Base-by-base conservation (phyloP, 2,888 invertebrate genomes). In the Ctena decussata region DNA sequence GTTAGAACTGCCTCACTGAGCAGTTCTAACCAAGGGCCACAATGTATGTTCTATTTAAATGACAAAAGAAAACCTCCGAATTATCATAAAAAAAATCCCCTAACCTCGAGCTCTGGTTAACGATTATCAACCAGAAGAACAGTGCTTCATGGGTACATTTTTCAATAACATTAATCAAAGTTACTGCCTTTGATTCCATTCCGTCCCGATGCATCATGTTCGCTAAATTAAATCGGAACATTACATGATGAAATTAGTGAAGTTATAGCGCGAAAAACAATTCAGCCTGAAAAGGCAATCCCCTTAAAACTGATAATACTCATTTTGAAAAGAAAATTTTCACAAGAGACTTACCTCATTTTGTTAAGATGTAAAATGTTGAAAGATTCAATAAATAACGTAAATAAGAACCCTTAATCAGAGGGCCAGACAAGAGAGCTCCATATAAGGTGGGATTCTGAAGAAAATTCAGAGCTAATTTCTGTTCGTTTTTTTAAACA, bases 151-250 rank as follows among this genome's bases (percentile, higher is more conserved):
- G 30, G 35, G 35, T 65, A 65, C 35, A 35, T 65, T 35, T 65
- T 65, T 65, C 65, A 65, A 65, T 65, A 65, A 32, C 21, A 35
- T 65, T 65, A 65, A 65, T 65, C 65, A 65, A 35, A 35, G 5
- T 24, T 35, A 65, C 5, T 30, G 27, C 60, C 27, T 60, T 60
- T 24, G 30, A 60, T 60, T 24, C 60, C 24, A 60, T 11, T 53
- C 53, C 21, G 53, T 53, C 53, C 5, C n/a, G 21, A 18, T 53
- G 53, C n/a, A 53, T 53, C 53, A 60, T 60, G 60, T 30, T 6
- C 30, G 60, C 30, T 21, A 60, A 6, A 60, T 60, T 60, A 18
- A 60, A 30, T 60, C 8, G 18, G 60, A 30, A 30, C 60, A 30
- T 60, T 30, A 60, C 30, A 30, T 30, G 60, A 8, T 30, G 60